Base-by-base conservation (phyloP, 2,797 vertebrate species). In the Alfaro cultratus region DNA sequence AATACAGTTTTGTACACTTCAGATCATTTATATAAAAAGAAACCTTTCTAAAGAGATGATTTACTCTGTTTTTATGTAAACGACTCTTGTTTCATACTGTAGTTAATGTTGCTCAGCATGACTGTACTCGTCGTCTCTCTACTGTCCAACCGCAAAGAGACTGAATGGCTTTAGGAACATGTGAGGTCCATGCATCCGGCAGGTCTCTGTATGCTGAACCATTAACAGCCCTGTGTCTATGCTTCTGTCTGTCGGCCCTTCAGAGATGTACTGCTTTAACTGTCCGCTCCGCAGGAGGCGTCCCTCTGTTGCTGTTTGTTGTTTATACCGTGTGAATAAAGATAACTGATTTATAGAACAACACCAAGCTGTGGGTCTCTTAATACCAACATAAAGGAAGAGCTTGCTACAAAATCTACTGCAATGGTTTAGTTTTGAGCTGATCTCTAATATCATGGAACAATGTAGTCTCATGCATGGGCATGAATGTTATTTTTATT, bases 301-400 rank as follows among this genome's bases (percentile, higher is more conserved):
- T 87, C 91, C 82, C 84, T 94, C 89, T 91, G 92, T 93, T 92
- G 91, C 93, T 93, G 92, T 95, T 94, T 92, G 93, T 95, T 94
- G 94, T 95, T 95, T 95, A 92, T 95, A 96, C 94, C 90, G 94
- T 95, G 93, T 95, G 93, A 95, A 96, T 96, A 96, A 96, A 96
- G 88, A 93, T 88, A 90, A 94, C 92, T 91, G 89, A 93, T 95
- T 95, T 95, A 92, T 95, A 95, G 85, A 94, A 94, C 85, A 78
- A 87, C 39, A 81, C 79, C 49, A 8, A 75, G 68, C 73, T 82
- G 76, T 81, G 71, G 45, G 41, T 85, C 62, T 21, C 12, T 93
- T 75, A 78, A 80, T 83, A 49, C 68, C 64, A 43, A 29, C 45
- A 8, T 80, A 57, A 16, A 67, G 36, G 64, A 68, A 68, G 64